Conservation (phyloP, 2,888 invertebrate species). For the Oeneis ivallda region DNA sequence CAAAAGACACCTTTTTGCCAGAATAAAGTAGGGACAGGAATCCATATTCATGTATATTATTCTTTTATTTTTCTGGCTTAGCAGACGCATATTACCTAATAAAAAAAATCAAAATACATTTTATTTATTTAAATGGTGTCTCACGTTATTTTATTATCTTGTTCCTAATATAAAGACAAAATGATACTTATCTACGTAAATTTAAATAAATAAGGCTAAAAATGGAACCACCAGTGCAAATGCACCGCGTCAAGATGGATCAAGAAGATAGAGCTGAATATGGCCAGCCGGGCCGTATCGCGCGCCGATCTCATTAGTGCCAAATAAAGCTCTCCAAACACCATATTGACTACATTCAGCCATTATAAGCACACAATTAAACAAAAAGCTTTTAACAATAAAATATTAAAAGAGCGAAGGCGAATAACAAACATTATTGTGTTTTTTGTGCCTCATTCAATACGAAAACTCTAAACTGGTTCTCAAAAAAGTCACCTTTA, state of each 20-base stretch:
- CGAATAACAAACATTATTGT: slow-evolving; percentile 80
- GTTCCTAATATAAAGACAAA: slow-evolving; percentile 14
- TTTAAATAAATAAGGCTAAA: slow-evolving; percentile 4
- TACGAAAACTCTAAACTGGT: slow-evolving; percentile 62
- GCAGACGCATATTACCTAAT: too few relatives aligned
- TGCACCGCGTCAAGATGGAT: slow-evolving; percentile 30
- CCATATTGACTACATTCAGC: slow-evolving; percentile 41
- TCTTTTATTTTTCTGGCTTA: too few relatives aligned
- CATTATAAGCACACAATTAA: slow-evolving; percentile 56
- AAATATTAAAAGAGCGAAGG: slow-evolving; percentile 59
- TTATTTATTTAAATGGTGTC: background rate
- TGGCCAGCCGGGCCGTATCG: slow-evolving; percentile 29
- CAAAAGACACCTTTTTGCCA: background rate
- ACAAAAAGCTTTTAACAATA: slow-evolving; percentile 60
- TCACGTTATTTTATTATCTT: background rate
- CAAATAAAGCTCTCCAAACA: slow-evolving; percentile 45
- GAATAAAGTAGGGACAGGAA: too few relatives aligned
- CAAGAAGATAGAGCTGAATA: slow-evolving; percentile 28
- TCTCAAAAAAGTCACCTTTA: slow-evolving; percentile 80
- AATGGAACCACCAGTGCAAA: slow-evolving; percentile 11
- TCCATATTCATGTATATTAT: too few relatives aligned
- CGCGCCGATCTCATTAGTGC: slow-evolving; percentile 50
- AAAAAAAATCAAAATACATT: too few relatives aligned
- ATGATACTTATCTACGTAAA: slow-evolving; percentile 20
- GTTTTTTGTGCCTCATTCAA: slow-evolving; percentile 76